These are phyloP conservation scores for Exocentrus adspersus DNA, from an alignment of 2,888 invertebrate genomes.

Conservation along the genomic window DNA sequence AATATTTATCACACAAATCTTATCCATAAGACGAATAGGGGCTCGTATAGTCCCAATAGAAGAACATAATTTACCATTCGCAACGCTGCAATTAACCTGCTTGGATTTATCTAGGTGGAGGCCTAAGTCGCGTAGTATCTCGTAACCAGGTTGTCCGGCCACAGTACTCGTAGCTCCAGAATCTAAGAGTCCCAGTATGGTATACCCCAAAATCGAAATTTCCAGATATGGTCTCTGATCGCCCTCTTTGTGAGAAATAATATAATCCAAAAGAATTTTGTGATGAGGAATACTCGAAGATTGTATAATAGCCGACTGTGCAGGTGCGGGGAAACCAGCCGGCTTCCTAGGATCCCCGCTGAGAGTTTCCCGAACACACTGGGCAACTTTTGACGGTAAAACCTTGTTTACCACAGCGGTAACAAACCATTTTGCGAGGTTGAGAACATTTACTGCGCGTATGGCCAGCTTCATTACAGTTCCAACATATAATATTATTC, in stretches of 20 bases:
- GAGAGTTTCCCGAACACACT: neutral
- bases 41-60: neutral
- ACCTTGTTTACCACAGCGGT: neutral
- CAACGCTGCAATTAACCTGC: neutral
- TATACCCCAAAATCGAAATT: neutral
- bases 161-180: neutral
- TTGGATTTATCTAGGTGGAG: neutral
- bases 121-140: neutral
- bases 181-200: neutral
- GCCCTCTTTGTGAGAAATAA: conserved; percentile 11
- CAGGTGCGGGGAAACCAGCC: neutral
- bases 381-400: neutral
- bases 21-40: neutral
- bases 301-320: neutral
- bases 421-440: neutral
- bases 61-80: neutral
- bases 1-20: neutral
- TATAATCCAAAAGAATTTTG: conserved; percentile 1
- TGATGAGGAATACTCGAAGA: neutral
- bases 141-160: neutral
- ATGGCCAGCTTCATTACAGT: conserved; percentile 2
- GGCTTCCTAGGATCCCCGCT: neutral
- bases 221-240: conserved; percentile 24
- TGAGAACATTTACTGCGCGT: neutral
- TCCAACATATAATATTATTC: too few relatives aligned